Evolutionary conservation across 2,797 vertebrate genomes (phyloP), one percentile per base, ranked within the genome.

Genomic region (Parotocinclus haroldoi): DNA sequence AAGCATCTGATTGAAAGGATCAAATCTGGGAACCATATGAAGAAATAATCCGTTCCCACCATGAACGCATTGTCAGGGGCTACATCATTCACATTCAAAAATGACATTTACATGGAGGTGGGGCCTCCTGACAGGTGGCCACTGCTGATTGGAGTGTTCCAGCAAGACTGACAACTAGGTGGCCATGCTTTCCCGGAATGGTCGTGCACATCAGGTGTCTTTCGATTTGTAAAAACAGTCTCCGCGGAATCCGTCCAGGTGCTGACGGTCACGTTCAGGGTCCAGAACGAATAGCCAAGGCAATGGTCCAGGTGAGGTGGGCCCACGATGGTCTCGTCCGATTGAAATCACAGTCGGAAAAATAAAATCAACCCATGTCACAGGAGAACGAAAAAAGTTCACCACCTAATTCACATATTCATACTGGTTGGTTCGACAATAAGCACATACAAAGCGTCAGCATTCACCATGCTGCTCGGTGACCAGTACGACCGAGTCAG

Each of bases 41-140:
- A 74, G 63, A 54, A 60, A 56, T 27, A 72, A 70, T 61, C 9
- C n/a, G 70, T 74, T 70, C 55, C 70, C 74, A 71, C 63, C 52
- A 11, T 64, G 63, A 79, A 61, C 69, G 49, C 68, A 56, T 63
- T 54, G 50, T 75, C 53, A 64, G 12, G 59, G 69, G 67, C 69
- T 75, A 70, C 62, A 78, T 68, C 63, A 76, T 78, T 81, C 76
- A 80, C 76, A 81, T 80, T 80, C 78, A 78, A 42, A 50, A 76
- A 76, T 73, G 73, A 75, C 66, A 73, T 39, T 70, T 59, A 61
- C 44, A 64, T 65, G 69, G 66, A 73, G 74, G 74, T 44, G 14
- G 66, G 58, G 57, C 65, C 61, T 76, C 65, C 59, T 50, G 37
- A 71, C 71, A 73, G 69, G 66, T 59, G 50, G 69, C 67, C 63